Conservation (phyloP, 2,113 vertebrate species). For the Indicator maculatus region DNA sequence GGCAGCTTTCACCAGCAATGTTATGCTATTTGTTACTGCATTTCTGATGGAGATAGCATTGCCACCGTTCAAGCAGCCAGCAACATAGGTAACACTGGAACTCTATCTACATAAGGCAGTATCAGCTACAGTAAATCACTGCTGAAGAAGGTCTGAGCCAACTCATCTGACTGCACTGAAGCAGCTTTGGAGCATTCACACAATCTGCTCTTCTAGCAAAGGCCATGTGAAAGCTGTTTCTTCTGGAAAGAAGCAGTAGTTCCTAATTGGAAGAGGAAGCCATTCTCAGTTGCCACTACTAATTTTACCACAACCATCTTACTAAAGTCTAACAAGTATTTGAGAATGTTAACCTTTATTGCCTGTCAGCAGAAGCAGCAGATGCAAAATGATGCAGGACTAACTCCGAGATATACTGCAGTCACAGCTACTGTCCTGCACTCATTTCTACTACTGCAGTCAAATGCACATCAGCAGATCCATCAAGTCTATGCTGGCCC, state of each 20-base stretch:
- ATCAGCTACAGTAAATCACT: not conserved
- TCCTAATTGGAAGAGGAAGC: not conserved
- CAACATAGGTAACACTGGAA: not conserved
- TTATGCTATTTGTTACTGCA: not conserved
- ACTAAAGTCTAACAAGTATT: not conserved
- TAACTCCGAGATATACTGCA: not conserved
- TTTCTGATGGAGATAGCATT: not conserved
- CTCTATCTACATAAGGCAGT: not conserved
- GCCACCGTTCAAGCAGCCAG: not conserved
- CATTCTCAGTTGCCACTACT: not conserved
- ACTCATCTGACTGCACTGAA: not conserved
- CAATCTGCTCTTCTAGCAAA: not conserved
- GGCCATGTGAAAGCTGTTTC: accelerated
- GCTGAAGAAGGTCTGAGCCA: not conserved
- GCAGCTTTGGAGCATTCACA: not conserved
- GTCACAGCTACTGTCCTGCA: not conserved
- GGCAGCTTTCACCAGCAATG: not conserved
- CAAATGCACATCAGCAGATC: not conserved
- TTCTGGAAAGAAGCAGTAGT: not conserved
- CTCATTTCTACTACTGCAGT: not conserved
- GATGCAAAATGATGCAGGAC: not conserved
- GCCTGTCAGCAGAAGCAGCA: not conserved
- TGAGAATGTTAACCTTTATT: not conserved
- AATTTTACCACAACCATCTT: accelerated
- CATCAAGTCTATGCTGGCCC: accelerated